Conservation (phyloP, 2,888 invertebrate genomes). For the Phortica okadai region DNA sequence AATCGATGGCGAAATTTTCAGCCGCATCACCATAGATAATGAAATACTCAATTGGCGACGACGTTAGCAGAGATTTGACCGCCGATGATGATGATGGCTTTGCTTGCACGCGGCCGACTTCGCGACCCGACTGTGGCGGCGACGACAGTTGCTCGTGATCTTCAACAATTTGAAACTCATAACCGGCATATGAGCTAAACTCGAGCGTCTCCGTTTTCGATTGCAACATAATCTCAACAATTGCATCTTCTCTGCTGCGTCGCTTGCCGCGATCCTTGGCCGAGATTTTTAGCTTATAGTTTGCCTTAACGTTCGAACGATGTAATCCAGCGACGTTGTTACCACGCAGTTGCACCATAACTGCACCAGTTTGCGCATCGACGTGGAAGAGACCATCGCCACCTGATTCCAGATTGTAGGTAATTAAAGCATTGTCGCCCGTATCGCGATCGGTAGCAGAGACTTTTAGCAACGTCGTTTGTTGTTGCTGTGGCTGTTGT, state of each 20-base stretch:
- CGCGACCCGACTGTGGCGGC: conserved; percentile 81
- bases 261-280: conserved; percentile 89
- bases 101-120: conserved; percentile 87
- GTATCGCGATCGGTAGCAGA: conserved; percentile 91
- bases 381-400: conserved; percentile 88
- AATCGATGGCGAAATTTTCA: conserved; percentile 88
- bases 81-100: conserved; percentile 67
- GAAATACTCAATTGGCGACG: conserved; percentile 78
- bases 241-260: conserved; percentile 84
- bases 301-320: conserved; percentile 78
- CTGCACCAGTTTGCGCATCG: conserved; percentile 86
- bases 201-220: conserved; percentile 84
- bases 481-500: conserved; percentile 43
- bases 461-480: conserved; percentile 81
- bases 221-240: conserved; percentile 87
- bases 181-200: conserved; percentile 86
- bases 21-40: conserved; percentile 89
- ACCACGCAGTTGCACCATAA: conserved; percentile 81
- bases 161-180: conserved; percentile 89
- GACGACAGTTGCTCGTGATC: conserved; percentile 80
- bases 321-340: conserved; percentile 71
- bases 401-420: conserved; percentile 87
- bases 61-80: neutral
- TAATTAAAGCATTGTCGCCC: conserved; percentile 89
- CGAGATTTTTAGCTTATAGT: conserved; percentile 85